Evolutionary conservation across 92 coral and sea anemone species (phyloP).

Genomic region (Parazoanthus swiftii): DNA sequence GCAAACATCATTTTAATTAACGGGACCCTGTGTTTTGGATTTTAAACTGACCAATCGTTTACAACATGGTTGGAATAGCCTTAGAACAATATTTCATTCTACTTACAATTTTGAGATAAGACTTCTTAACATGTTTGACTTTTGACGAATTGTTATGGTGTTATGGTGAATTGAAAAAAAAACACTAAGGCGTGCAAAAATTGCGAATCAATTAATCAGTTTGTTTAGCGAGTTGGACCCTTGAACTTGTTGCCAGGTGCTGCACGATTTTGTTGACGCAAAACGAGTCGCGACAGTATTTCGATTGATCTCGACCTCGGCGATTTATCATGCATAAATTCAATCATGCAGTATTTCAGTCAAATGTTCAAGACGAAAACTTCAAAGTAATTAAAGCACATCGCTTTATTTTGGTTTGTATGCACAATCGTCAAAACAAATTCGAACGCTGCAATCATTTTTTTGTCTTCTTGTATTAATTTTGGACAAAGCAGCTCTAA

Average conservation of each 20-base stretch:
- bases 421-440: not conserved
- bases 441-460: not conserved
- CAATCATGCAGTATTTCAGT: not conserved
- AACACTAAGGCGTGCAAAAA: not conserved
- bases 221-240: not conserved
- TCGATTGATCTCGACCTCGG: not conserved
- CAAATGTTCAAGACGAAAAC: not conserved
- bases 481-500: not conserved
- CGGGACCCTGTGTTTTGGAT: not conserved
- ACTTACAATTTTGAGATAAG: not conserved
- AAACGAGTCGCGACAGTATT: not conserved
- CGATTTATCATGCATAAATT: not conserved
- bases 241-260: not conserved
- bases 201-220: not conserved
- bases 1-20: not conserved
- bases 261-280: not conserved
- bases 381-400: not conserved
- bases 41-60: not conserved
- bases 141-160: not conserved
- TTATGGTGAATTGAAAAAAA: no score
- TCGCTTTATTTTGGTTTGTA: not conserved
- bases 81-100: no score
- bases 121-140: not conserved
- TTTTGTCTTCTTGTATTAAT: not conserved
- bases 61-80: not conserved